Percentiles rank a stretch among this genome's conserved stretches.
Conservation (phyloP, 2,113 vertebrate genomes). For the Scopus umbretta region DNA sequence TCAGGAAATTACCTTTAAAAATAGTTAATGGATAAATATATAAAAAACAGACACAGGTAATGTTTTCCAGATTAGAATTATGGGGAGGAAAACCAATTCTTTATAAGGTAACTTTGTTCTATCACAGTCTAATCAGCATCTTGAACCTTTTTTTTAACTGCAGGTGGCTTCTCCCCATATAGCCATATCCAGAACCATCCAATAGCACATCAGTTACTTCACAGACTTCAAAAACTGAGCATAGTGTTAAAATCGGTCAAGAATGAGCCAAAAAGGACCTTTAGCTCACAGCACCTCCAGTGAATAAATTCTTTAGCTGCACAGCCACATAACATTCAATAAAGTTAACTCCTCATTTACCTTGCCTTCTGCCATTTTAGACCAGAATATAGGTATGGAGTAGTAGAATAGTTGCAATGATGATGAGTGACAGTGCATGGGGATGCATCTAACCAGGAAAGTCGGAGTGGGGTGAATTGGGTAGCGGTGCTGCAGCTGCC, state of each 20-base stretch:
- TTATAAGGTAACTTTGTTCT: not conserved
- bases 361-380: not conserved
- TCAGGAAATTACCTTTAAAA: not conserved
- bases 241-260: not conserved
- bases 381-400: not conserved
- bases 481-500: not conserved
- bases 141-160: not conserved
- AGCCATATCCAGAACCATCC: not conserved
- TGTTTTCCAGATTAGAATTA: not conserved
- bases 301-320: not conserved
- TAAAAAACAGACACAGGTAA: not conserved
- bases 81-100: not conserved
- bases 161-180: not conserved
- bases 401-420: not conserved
- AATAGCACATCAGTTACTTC: not conserved
- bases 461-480: rapidly evolving
- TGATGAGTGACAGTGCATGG: not conserved
- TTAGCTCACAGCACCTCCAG: not conserved
- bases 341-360: not conserved
- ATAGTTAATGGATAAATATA: not conserved
- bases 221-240: not conserved
- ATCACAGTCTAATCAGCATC: not conserved
- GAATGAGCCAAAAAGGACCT: not conserved
- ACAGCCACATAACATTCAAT: not conserved
- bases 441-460: no score